Evolutionary conservation across 2,888 invertebrate genomes (phyloP).

Genomic region (Tenthredo mesomela): DNA sequence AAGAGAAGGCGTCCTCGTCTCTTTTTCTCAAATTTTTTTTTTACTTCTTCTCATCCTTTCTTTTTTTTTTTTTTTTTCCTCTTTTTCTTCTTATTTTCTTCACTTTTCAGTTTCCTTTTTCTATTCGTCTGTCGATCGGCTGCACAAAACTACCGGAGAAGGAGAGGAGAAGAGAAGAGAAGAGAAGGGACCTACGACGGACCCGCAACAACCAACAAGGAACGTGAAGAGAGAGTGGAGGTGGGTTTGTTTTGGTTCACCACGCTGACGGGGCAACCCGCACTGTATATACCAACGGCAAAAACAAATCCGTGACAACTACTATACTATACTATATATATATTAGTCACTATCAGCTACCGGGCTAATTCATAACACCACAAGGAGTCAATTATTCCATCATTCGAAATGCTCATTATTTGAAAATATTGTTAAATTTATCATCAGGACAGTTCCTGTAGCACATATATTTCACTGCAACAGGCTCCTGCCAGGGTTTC

Average conservation of each 20-base stretch:
- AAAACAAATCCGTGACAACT: constrained; percentile 62
- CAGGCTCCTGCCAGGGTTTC: constrained; percentile 59
- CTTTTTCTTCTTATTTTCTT: not conserved
- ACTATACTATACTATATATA: not conserved
- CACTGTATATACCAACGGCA: constrained; percentile 56
- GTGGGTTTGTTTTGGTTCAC: constrained; percentile 68
- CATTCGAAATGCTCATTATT: no score
- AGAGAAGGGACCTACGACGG: not conserved
- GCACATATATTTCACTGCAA: not conserved
- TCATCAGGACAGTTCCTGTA: not conserved
- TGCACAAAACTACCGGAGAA: not conserved
- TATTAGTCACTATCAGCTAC: not conserved
- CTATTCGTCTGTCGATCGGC: constrained; percentile 50
- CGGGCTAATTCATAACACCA: not conserved
- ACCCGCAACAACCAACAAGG: not conserved
- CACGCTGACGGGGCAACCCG: constrained; percentile 53
- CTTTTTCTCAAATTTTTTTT: not conserved
- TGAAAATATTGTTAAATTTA: not conserved
- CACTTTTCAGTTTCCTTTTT: constrained; percentile 23
- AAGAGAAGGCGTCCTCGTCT: constrained; percentile 42
- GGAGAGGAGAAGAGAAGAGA: not conserved
- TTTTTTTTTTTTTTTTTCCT: not conserved
- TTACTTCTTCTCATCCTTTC: not conserved
- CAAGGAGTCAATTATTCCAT: no score
- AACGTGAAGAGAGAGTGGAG: constrained; percentile 30